These are phyloP conservation scores for Tachysurus fulvidraco DNA, from an alignment of 2,113 vertebrate species.

Conservation along the genomic window DNA sequence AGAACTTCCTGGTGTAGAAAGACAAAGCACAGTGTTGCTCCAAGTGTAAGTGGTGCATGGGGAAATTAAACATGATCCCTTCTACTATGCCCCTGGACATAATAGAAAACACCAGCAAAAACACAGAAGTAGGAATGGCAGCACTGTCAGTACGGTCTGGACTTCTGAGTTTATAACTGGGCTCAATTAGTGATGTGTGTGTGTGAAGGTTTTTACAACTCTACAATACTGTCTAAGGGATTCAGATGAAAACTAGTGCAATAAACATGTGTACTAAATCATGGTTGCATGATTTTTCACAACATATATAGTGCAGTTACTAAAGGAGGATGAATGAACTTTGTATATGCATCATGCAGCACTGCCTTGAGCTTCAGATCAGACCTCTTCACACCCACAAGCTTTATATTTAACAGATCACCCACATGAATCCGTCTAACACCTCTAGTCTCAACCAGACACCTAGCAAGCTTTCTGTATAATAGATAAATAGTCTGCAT, in stretches of 20 bases:
- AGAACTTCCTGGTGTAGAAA: constrained; percentile 42
- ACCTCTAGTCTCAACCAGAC: too few species aligned
- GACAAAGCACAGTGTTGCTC: constrained; percentile 14
- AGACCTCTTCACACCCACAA: not conserved
- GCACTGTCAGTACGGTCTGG: not conserved
- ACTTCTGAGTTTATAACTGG: not conserved
- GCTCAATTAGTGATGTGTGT: not conserved
- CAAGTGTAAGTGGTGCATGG: constrained; percentile 7
- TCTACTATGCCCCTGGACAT: not conserved
- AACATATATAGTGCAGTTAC: not conserved
- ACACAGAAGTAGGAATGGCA: not conserved
- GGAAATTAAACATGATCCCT: not conserved
- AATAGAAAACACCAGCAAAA: constrained; percentile 20
- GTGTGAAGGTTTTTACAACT: too few species aligned
- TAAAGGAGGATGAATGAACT: not conserved
- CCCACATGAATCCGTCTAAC: not conserved
- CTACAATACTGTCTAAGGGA: not conserved
- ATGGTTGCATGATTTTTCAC: not conserved
- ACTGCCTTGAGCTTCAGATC: not conserved
- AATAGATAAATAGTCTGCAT: not conserved
- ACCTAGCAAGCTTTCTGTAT: not conserved
- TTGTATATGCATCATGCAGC: not conserved
- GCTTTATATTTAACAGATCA: not conserved
- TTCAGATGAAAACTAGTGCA: not conserved
- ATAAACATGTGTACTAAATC: not conserved